Evolutionary conservation across 2,113 vertebrate species (phyloP).

Genomic region (Microcebus lehilahytsara): DNA sequence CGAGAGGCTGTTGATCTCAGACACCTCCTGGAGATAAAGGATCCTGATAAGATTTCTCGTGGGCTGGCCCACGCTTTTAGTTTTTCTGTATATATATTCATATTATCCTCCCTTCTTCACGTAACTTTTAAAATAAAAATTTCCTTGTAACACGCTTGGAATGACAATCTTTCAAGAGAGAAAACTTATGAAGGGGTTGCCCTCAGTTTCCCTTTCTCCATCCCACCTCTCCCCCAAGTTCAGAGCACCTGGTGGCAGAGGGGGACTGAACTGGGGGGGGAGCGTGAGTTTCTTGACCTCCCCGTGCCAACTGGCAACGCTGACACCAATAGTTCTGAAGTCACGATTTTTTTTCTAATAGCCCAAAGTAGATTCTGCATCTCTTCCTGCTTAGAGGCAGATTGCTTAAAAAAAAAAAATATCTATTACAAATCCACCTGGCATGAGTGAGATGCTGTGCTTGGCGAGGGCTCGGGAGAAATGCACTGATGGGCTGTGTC

Average conservation of each 20-base stretch:
- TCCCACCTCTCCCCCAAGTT: background rate
- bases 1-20: background rate
- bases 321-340: background rate
- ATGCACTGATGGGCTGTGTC: fast-evolving
- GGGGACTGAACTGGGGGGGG: too few relatives aligned
- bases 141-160: background rate
- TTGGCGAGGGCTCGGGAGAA: background rate
- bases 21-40: background rate
- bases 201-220: background rate
- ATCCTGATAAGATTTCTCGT: background rate
- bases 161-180: background rate
- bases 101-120: background rate
- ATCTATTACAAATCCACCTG: background rate
- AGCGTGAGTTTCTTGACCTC: background rate
- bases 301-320: background rate
- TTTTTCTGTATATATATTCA: background rate
- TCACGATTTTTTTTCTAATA: background rate
- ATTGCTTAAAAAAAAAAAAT: background rate
- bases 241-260: background rate
- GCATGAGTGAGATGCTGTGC: background rate
- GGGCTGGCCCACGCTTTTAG: background rate
- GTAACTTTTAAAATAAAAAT: background rate
- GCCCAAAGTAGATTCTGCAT: background rate
- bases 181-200: background rate
- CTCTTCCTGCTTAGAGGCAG: background rate